A percentile compares a stretch with the other conserved stretches of the same genome.
phyloP scores from a whole-genome alignment of 2,113 vertebrate genomes.

The Malurus alboscapulatus region DNA sequence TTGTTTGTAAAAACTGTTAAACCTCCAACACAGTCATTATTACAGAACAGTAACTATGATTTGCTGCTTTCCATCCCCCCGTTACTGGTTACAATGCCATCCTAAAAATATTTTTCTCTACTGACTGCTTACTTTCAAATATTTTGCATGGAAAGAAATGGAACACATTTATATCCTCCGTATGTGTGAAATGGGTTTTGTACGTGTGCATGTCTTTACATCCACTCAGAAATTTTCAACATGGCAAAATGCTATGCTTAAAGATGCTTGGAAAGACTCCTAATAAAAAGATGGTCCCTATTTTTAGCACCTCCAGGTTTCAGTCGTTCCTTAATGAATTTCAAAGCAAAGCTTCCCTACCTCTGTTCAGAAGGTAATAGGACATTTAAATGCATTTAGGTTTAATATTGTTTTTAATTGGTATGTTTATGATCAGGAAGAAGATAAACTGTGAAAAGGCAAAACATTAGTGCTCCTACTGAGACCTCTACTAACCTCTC shows the following conservation, averaged over 20 bases:
- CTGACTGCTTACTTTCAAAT: background rate
- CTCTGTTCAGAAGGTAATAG: slow-evolving; percentile 35
- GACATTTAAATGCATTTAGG: slow-evolving; percentile 53
- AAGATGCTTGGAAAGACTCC: background rate
- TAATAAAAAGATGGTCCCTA: background rate
- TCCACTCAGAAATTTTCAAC: background rate
- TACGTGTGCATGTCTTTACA: background rate
- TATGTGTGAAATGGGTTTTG: background rate
- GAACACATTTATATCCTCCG: background rate
- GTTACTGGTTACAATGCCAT: background rate
- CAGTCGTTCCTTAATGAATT: background rate
- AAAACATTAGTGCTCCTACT: slow-evolving; percentile 72
- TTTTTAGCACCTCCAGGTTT: slow-evolving; percentile 1
- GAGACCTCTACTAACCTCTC: slow-evolving; percentile 68
- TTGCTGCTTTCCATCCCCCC: background rate
- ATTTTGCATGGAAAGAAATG: background rate
- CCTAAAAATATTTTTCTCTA: background rate
- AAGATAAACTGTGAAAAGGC: slow-evolving; percentile 72
- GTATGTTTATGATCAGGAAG: slow-evolving; percentile 65
- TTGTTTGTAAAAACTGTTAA: slow-evolving; percentile 29
- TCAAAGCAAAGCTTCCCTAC: background rate
- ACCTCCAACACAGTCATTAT: background rate
- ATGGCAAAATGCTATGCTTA: background rate
- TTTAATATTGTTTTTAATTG: slow-evolving; percentile 69
- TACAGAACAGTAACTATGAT: slow-evolving; percentile 3